These are phyloP conservation scores for Coregonus ussuriensis DNA, from an alignment of 2,797 vertebrate genomes.

Conservation along the genomic window DNA sequence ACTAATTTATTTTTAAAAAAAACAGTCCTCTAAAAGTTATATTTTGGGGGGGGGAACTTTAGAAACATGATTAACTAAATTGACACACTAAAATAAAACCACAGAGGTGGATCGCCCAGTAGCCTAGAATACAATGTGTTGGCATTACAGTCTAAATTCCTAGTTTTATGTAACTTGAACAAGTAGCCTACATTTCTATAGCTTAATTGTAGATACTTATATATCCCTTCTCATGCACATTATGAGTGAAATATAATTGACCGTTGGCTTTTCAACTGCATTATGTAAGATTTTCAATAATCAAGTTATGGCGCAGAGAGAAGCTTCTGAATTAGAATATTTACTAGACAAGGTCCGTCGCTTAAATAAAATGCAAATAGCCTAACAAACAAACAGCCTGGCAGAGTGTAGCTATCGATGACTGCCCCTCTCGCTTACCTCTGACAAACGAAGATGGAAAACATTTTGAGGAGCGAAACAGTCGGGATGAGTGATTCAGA, in stretches of 20 bases:
- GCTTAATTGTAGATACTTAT: not conserved
- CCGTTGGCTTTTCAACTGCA: not conserved
- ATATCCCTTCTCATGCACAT: not conserved
- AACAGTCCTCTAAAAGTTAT: not conserved
- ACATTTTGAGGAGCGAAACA: not conserved
- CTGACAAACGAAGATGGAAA: not conserved
- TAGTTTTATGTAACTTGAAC: not conserved
- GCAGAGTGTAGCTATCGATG: not conserved
- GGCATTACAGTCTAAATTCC: not conserved
- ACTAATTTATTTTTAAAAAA: not conserved
- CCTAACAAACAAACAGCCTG: not conserved
- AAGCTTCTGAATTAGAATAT: not conserved
- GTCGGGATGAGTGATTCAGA: not conserved
- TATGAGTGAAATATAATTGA: not conserved
- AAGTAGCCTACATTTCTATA: not conserved
- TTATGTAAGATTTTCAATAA: conserved; percentile 5
- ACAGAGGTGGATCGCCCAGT: not conserved
- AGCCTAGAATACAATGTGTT: not conserved
- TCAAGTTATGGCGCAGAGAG: not conserved
- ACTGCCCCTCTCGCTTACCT: conserved; percentile 1
- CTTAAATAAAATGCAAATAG: not conserved
- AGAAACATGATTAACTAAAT: not conserved
- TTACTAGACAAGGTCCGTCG: not conserved
- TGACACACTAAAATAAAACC: not conserved
- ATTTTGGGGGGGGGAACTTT: not conserved